Evolutionary conservation across 2,797 vertebrate genomes (phyloP).

Genomic region (Fundulus diaphanus): DNA sequence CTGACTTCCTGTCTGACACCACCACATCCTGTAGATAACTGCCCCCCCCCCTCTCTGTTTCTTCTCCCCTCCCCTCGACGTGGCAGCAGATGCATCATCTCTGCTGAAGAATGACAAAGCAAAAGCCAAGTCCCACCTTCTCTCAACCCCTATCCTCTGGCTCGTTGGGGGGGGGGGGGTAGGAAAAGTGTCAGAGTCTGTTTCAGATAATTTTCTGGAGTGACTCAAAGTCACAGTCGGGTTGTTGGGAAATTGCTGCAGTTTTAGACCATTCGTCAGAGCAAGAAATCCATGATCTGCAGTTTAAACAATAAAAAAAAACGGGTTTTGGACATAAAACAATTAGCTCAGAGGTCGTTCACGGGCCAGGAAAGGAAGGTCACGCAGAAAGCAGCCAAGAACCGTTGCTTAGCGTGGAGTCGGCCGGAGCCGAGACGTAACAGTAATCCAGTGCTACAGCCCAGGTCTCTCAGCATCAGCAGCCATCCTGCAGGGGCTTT

Average conservation of each 20-base stretch:
- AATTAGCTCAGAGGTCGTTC: constrained; percentile 7
- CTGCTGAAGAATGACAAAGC: constrained; percentile 43
- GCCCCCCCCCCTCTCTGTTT: constrained; percentile 3
- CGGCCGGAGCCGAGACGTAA: constrained; percentile 37
- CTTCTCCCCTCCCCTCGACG: constrained; percentile 30
- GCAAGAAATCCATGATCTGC: not conserved
- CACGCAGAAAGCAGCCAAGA: not conserved
- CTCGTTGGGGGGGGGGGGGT: constrained; percentile 22
- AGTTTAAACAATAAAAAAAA: constrained; percentile 9
- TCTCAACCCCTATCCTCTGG: constrained; percentile 46
- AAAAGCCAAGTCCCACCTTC: constrained; percentile 58
- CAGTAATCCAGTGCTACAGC: constrained; percentile 61
- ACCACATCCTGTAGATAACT: constrained; percentile 81
- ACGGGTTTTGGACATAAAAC: not conserved
- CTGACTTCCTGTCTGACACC: constrained; percentile 78
- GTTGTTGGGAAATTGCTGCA: constrained; percentile 34
- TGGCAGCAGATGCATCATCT: constrained; percentile 59
- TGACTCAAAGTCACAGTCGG: constrained; percentile 28
- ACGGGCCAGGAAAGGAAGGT: not conserved
- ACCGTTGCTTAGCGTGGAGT: not conserved
- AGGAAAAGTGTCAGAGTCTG: constrained; percentile 46
- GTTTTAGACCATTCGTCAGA: not conserved
- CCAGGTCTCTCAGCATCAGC: constrained; percentile 49
- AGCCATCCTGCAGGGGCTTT: constrained; percentile 60
- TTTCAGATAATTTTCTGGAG: constrained; percentile 64